These are phyloP conservation scores for Eulemur albifrons DNA, from an alignment of 2,797 vertebrate genomes.

Conservation along the genomic window DNA sequence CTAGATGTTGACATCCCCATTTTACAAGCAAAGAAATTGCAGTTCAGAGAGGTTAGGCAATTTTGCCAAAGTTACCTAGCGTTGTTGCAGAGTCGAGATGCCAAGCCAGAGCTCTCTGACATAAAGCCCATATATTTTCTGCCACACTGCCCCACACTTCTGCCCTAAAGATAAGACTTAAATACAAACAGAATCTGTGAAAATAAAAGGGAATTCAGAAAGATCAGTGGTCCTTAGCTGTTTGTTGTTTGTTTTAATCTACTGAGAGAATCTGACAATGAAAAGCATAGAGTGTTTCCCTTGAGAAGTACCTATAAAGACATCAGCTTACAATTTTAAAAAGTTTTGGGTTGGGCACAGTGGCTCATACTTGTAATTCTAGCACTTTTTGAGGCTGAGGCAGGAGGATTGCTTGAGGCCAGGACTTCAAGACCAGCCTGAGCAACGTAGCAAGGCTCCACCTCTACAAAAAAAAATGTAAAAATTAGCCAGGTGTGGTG, in stretches of 20 bases:
- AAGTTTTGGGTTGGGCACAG: neutral
- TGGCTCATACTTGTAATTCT: neutral
- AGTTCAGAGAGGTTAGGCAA: neutral
- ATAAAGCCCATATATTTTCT: neutral
- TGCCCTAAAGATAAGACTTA: neutral
- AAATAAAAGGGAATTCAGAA: neutral
- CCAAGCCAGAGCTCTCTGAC: neutral
- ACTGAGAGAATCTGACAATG: neutral
- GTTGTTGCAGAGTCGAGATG: neutral
- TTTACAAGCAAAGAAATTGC: neutral
- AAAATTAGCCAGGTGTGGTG: neutral
- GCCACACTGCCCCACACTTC: neutral
- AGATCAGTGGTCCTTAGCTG: neutral
- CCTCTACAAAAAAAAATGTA: neutral
- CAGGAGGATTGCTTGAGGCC: neutral
- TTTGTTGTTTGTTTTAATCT: neutral
- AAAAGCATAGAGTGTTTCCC: neutral
- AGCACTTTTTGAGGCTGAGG: neutral
- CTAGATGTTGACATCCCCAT: neutral
- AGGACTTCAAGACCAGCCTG: neutral
- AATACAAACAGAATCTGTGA: neutral
- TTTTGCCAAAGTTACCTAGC: neutral
- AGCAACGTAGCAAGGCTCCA: neutral
- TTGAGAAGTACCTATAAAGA: neutral
- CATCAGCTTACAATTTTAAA: neutral